phyloP scores from a whole-genome alignment of 1,140 invertebrate species.

The Trachymyrmex cornetzi region DNA sequence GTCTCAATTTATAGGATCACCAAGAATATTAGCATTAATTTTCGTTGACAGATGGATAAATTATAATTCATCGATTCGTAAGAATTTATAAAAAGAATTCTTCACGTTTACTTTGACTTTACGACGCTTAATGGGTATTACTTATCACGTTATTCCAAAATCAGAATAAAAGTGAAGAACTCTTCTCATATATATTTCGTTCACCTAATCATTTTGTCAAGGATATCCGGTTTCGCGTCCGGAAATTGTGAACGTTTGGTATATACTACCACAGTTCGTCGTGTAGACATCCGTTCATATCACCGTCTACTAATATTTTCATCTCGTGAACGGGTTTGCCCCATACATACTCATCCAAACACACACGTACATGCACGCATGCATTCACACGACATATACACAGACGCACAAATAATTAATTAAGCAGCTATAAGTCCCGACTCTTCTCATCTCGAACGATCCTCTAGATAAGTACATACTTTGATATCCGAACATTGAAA shows the following conservation, averaged over 20 bases:
- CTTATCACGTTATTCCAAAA: slow-evolving; percentile 34
- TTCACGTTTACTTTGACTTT: slow-evolving; percentile 4
- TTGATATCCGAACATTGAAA: slow-evolving; percentile 37
- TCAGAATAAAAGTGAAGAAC: slow-evolving; percentile 26
- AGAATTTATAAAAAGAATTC: not conserved
- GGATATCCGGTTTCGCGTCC: slow-evolving; percentile 1
- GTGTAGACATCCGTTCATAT: slow-evolving; percentile 58
- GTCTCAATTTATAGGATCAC: slow-evolving; percentile 38
- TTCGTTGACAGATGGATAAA: slow-evolving; percentile 44
- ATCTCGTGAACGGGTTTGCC: slow-evolving; percentile 25
- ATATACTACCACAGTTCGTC: slow-evolving; percentile 61
- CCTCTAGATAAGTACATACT: slow-evolving; percentile 59
- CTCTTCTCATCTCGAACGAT: slow-evolving; percentile 54
- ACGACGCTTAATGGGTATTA: slow-evolving; percentile 24
- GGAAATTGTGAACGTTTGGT: slow-evolving; percentile 41
- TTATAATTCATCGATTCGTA: not conserved
- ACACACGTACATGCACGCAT: not conserved
- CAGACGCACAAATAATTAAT: slow-evolving; percentile 62
- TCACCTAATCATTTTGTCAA: slow-evolving; percentile 38
- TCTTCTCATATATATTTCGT: slow-evolving; percentile 15
- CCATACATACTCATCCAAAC: not conserved
- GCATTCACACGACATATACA: not conserved
- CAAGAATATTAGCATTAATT: slow-evolving; percentile 42
- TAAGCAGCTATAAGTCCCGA: slow-evolving; percentile 59
- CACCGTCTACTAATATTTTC: slow-evolving; percentile 13